A percentile compares a stretch with the other conserved stretches of the same genome.
Conservation (phyloP, 2,797 vertebrate species). For the Gymnodraco acuticeps region DNA sequence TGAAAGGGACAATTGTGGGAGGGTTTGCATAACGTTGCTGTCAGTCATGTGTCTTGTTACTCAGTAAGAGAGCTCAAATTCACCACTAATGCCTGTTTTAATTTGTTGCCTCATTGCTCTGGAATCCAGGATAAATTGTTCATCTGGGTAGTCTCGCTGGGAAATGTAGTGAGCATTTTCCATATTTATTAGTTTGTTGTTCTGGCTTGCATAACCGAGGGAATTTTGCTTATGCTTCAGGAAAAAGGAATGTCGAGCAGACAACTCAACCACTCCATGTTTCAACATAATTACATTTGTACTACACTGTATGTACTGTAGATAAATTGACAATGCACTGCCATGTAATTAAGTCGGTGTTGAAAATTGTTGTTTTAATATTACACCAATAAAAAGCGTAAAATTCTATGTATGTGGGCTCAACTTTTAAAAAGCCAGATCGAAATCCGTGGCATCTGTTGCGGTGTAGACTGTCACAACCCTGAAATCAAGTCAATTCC, state of each 20-base stretch:
- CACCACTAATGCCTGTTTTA: constrained; percentile 72
- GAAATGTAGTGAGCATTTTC: constrained; percentile 36
- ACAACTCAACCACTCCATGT: constrained; percentile 4
- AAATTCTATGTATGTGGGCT: background rate
- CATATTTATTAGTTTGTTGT: constrained; percentile 52
- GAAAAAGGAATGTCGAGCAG: constrained; percentile 21
- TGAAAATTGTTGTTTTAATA: constrained; percentile 19
- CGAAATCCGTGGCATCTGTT: constrained; percentile 26
- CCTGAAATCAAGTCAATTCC: constrained; percentile 44
- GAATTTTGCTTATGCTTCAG: constrained; percentile 14
- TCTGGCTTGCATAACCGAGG: constrained; percentile 35
- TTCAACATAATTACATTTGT: constrained; percentile 35
- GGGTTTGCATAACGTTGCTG: constrained; percentile 71
- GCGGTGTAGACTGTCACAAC: constrained; percentile 26
- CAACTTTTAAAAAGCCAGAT: constrained; percentile 23
- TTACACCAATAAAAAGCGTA: background rate
- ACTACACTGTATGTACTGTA: constrained; percentile 4
- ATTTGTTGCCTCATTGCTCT: constrained; percentile 79
- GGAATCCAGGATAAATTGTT: constrained; percentile 72
- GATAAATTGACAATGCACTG: background rate
- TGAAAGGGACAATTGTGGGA: constrained; percentile 79
- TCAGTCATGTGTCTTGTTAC: constrained; percentile 78
- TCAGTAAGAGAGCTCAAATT: constrained; percentile 70
- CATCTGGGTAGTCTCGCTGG: constrained; percentile 33
- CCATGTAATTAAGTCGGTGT: constrained; percentile 10